A percentile compares a stretch with the other conserved stretches of the same genome.
Conservation (phyloP, 2,888 invertebrate genomes). For the Chymomyza caudatula region DNA sequence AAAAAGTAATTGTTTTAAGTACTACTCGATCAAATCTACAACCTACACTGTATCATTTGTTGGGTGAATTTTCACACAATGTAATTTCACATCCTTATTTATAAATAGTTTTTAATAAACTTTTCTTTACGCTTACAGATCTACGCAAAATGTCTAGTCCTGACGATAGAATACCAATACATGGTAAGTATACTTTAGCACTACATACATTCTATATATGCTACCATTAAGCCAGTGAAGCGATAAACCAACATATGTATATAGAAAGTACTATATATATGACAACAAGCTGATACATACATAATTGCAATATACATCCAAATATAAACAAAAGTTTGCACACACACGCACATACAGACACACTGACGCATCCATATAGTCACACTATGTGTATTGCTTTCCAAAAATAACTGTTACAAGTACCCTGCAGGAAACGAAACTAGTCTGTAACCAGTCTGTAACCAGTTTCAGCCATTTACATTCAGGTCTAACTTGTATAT, state of each 20-base stretch:
- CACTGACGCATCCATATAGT: not conserved
- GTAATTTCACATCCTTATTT: no score
- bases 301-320: constrained; percentile 36
- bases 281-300: constrained; percentile 25
- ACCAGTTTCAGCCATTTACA: no score
- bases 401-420: constrained; percentile 65
- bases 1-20: no score
- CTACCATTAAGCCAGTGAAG: constrained; percentile 9
- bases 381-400: constrained; percentile 23
- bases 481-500: no score
- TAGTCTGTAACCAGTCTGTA: no score
- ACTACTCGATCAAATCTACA: no score
- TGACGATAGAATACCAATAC: constrained; percentile 73
- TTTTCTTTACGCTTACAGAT: constrained; percentile 33
- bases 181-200: constrained; percentile 72
- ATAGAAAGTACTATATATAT: not conserved
- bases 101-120: no score
- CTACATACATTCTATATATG: not conserved
- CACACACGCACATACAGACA: constrained; percentile 8
- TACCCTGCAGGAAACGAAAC: constrained; percentile 40
- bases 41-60: no score
- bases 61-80: no score
- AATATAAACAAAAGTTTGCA: constrained; percentile 38
- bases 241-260: not conserved
- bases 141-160: constrained; percentile 75